phyloP scores from a whole-genome alignment of 2,888 invertebrate species.

The Gonocerus acuteangulatus region DNA sequence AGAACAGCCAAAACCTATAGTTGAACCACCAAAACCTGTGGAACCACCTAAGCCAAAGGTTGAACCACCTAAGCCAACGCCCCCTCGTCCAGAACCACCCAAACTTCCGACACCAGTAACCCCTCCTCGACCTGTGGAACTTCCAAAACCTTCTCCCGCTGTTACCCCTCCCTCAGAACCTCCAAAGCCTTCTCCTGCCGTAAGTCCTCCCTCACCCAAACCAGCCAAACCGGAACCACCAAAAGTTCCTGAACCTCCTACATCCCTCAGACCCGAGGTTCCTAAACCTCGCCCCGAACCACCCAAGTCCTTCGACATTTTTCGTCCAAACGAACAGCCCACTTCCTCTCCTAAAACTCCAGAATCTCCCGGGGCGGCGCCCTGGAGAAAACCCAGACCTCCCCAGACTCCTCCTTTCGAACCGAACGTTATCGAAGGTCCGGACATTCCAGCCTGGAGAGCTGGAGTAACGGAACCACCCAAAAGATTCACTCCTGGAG shows the following conservation, averaged over 20 bases:
- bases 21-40: not conserved
- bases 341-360: not conserved
- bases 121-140: slow-evolving; percentile 9
- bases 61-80: not conserved
- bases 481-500: not conserved
- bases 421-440: slow-evolving; percentile 20
- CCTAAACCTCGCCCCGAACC: slow-evolving; percentile 3
- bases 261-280: slow-evolving; percentile 1
- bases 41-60: not conserved
- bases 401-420: not conserved
- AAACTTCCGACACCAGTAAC: slow-evolving; percentile 12
- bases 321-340: not conserved
- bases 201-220: slow-evolving; percentile 4
- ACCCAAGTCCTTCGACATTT: not conserved
- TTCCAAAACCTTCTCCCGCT: not conserved
- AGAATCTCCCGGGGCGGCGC: slow-evolving; percentile 2
- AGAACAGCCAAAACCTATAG: slow-evolving; percentile 12
- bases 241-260: not conserved
- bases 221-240: slow-evolving; percentile 17
- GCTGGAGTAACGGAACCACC: not conserved
- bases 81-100: slow-evolving; percentile 20
- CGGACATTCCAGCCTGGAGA: slow-evolving; percentile 18
- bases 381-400: slow-evolving; percentile 8
- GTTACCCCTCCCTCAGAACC: slow-evolving; percentile 9
- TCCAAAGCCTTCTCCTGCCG: not conserved